Evolutionary conservation across 2,113 vertebrate species (phyloP), one percentile per base, ranked within the genome.

Genomic region (Cairina moschata): DNA sequence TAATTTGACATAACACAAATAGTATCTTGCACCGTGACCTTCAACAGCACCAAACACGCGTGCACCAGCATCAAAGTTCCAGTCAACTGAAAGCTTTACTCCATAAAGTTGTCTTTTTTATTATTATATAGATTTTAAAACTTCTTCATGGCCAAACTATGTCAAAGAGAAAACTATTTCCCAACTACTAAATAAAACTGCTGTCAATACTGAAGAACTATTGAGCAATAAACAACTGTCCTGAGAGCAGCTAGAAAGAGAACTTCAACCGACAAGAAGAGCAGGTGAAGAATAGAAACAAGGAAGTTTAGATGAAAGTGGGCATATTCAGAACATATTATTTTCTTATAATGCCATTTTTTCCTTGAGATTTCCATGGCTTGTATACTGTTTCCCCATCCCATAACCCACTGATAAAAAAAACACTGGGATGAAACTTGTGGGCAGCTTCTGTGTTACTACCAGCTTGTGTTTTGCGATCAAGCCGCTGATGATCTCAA

Each of bases 21-120:
- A 68, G 5, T 28, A 42, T 16, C 32, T 22, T 0, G 0, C 17
- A 48, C 31, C 12, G 6, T n/a, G 66, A 52, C 1, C 2, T 52
- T 63, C 66, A 67, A 21, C 21, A 58, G 23, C 5, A 79, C 9
- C 46, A 34, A 88, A 76, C 9, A 44, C 12, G 26, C 0, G 4
- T 21, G 21, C 16, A 54, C 15, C 31, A 77, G 5, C 25, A 38
- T 0, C n/a, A 21, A 60, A 69, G 21, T 32, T 56, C 8, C 81
- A 83, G 46, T 0, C 3, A 3, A 91, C 50, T n/a, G n/a, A 83
- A 80, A 86, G 9, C n/a, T 34, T 58, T 80, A 16, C 8, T 73
- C 44, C 23, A 10, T 32, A 7, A 69, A 34, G 32, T 38, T 50
- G 22, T 63, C 6, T 38, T 36, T 48, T 46, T 67, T 1, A 68